A percentile compares a stretch with the other conserved stretches of the same genome.
Evolutionary conservation across 1,140 invertebrate species (phyloP).

Genomic region (Drosophila bocqueti): DNA sequence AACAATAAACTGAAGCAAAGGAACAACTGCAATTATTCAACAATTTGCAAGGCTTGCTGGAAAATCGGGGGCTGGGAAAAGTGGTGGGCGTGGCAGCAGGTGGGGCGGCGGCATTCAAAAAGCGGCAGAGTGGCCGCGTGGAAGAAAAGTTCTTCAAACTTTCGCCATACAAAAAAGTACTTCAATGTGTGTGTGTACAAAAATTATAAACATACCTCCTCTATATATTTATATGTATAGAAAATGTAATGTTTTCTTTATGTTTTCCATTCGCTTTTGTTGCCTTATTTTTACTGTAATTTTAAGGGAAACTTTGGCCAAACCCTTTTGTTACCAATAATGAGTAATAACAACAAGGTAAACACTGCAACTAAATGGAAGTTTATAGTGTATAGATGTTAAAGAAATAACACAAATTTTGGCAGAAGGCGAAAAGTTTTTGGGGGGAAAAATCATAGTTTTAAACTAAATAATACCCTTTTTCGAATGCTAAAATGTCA

Average conservation of each 20-base stretch:
- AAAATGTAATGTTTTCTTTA: constrained; percentile 44
- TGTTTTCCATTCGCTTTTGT: constrained; percentile 25
- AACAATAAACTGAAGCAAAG: constrained; percentile 32
- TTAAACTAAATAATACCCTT: neutral
- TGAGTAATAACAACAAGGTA: constrained; percentile 25
- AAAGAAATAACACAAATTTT: neutral
- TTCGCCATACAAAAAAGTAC: constrained; percentile 40
- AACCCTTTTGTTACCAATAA: constrained; percentile 29
- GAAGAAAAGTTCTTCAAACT: constrained; percentile 53
- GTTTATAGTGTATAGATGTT: neutral
- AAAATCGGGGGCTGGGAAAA: neutral
- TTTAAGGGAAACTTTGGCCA: constrained; percentile 20
- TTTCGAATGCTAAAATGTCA: too few relatives aligned
- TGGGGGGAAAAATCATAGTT: neutral
- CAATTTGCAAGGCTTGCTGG: constrained; percentile 65
- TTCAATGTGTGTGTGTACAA: constrained; percentile 12
- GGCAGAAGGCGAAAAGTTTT: neutral
- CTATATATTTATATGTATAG: neutral
- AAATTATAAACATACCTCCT: constrained; percentile 11
- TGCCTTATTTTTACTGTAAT: constrained; percentile 22
- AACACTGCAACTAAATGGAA: constrained; percentile 8
- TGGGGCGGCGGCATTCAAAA: constrained; percentile 1
- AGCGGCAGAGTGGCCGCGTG: constrained; percentile 12
- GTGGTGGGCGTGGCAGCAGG: constrained; percentile 5
- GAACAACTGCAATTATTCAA: constrained; percentile 78